These are phyloP conservation scores for Xenus cinereus DNA, from an alignment of 2,113 vertebrate genomes.

Conservation along the genomic window DNA sequence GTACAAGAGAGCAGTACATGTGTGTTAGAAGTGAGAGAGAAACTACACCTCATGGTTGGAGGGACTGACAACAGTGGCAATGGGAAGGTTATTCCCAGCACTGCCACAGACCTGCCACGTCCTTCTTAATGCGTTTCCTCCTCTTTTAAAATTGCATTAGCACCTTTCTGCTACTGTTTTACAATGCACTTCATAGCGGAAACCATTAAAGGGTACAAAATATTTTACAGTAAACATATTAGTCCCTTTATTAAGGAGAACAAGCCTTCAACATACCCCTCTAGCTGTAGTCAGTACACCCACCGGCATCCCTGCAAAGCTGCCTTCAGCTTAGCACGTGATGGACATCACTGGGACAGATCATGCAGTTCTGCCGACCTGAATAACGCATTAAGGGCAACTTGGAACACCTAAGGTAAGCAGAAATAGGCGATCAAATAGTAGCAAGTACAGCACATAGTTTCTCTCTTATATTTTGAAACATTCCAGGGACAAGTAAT, in stretches of 20 bases:
- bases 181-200: not conserved
- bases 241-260: not conserved
- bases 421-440: not conserved
- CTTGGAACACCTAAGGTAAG: not conserved
- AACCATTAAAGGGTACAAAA: not conserved
- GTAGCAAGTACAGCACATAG: not conserved
- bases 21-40: not conserved
- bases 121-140: not conserved
- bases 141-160: not conserved
- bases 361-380: not conserved
- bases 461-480: not conserved
- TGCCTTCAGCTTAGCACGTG: not conserved
- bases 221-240: not conserved
- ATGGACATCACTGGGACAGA: not conserved
- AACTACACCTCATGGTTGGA: rapidly evolving
- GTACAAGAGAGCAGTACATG: not conserved
- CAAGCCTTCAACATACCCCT: not conserved
- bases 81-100: not conserved
- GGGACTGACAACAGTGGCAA: rapidly evolving
- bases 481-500: not conserved
- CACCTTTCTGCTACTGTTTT: not conserved
- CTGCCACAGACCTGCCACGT: rapidly evolving
- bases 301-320: not conserved
- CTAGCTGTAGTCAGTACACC: rapidly evolving
- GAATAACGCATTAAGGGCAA: not conserved